Evolutionary conservation across 2,797 vertebrate genomes (phyloP).

Genomic region (Phylloscopus collybita): DNA sequence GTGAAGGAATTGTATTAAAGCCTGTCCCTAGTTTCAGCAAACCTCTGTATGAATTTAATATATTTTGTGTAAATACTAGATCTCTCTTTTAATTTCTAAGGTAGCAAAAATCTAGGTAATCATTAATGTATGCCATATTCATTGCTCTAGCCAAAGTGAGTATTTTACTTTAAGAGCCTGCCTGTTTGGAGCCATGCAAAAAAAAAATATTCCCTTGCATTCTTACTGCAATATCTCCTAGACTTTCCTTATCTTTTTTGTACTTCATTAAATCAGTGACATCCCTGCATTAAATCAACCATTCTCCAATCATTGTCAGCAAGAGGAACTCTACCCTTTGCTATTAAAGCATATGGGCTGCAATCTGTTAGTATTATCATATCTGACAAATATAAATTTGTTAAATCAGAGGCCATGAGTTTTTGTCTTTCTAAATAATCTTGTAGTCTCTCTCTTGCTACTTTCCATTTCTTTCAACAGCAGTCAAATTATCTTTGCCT

Average conservation of each 20-base stretch:
- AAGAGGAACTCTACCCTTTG: neutral
- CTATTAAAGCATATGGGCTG: neutral
- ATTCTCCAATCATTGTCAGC: neutral
- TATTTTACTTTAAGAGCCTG: neutral
- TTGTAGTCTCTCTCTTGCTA: neutral
- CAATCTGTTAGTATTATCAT: neutral
- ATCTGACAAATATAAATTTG: conserved; percentile 29
- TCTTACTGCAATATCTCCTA: neutral
- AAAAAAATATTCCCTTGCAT: neutral
- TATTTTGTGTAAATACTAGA: neutral
- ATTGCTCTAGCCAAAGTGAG: neutral
- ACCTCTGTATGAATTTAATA: neutral
- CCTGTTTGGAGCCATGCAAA: neutral
- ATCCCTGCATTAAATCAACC: neutral
- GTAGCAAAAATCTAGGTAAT: neutral
- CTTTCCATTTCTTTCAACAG: neutral
- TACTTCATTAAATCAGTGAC: neutral
- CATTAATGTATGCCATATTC: neutral
- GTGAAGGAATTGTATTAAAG: neutral
- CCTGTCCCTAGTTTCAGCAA: neutral
- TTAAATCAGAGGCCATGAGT: neutral
- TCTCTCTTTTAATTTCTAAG: neutral
- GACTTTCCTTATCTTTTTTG: neutral
- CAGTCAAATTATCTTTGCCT: conserved; percentile 10
- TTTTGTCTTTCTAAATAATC: conserved; percentile 15